Evolutionary conservation across 1,140 invertebrate genomes (phyloP).

Genomic region (Pseudomyrmex cubaensis): DNA sequence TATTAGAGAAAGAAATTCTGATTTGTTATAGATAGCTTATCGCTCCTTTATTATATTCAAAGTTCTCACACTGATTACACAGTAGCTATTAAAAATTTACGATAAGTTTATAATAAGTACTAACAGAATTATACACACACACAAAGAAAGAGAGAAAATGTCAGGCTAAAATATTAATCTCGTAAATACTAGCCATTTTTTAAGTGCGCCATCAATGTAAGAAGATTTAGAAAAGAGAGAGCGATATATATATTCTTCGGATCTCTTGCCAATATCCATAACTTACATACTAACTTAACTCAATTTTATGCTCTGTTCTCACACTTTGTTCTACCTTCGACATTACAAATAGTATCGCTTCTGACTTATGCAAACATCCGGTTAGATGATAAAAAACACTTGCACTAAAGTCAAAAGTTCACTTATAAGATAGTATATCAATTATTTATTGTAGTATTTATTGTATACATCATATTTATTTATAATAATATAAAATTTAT

Average conservation of each 20-base stretch:
- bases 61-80: not conserved
- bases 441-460: slow-evolving; percentile 19
- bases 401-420: slow-evolving; percentile 31
- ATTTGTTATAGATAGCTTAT: slow-evolving; percentile 10
- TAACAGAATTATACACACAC: not conserved
- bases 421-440: not conserved
- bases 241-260: slow-evolving; percentile 14
- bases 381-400: slow-evolving; percentile 54
- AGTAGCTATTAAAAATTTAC: not conserved
- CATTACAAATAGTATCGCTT: slow-evolving; percentile 47
- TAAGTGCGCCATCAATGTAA: slow-evolving; percentile 19
- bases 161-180: slow-evolving; percentile 3
- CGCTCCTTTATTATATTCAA: not conserved
- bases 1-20: slow-evolving; percentile 15
- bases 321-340: slow-evolving; percentile 47
- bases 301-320: slow-evolving; percentile 37
- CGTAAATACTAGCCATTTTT: slow-evolving; percentile 22
- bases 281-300: slow-evolving; percentile 54
- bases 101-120: not conserved
- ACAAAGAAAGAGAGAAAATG: not conserved
- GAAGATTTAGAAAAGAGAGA: slow-evolving; percentile 14
- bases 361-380: slow-evolving; percentile 31
- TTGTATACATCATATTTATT: not conserved
- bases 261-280: slow-evolving; percentile 47
- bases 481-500: not conserved